Percentiles rank a stretch among this genome's conserved stretches.
Evolutionary conservation across 2,888 invertebrate species (phyloP).

Genomic region (Agrenia bidenticulata): DNA sequence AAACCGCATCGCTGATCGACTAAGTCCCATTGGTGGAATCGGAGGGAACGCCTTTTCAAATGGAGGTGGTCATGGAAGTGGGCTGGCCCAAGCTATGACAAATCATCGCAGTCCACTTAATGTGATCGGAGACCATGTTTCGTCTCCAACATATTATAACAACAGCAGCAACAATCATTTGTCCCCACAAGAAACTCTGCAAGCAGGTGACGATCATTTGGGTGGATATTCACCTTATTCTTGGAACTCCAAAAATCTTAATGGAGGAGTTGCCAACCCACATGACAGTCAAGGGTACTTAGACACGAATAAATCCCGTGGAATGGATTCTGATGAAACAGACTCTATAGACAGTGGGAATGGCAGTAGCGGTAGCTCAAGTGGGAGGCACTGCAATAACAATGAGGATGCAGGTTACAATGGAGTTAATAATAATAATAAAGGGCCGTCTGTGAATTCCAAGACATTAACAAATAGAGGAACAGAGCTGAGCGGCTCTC

Average conservation of each 20-base stretch:
- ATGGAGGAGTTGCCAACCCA: constrained; percentile 3
- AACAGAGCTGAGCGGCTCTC: constrained; percentile 8
- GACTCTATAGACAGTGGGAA: constrained; percentile 49
- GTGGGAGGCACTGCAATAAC: constrained; percentile 29
- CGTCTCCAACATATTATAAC: constrained; percentile 14
- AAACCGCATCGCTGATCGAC: constrained; percentile 45
- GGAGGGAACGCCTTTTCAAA: constrained; percentile 32
- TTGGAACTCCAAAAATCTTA: constrained; percentile 32
- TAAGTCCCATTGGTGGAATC: constrained; percentile 41
- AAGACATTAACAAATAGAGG: not conserved
- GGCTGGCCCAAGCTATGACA: constrained; percentile 33
- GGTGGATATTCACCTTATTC: constrained; percentile 29
- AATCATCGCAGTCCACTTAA: constrained; percentile 38
- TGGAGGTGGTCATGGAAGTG: constrained; percentile 25
- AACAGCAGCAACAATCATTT: constrained; percentile 23
- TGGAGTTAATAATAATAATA: constrained; percentile 6
- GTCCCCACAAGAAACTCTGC: constrained; percentile 20
- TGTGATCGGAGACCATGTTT: not conserved
- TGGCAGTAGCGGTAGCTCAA: constrained; percentile 46
- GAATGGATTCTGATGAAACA: constrained; percentile 47
- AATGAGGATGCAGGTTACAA: constrained; percentile 3
- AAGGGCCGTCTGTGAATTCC: constrained; percentile 8
- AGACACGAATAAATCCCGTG: constrained; percentile 29
- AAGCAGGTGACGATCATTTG: constrained; percentile 25
- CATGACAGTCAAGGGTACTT: constrained; percentile 31